phyloP scores from a whole-genome alignment of 2,888 invertebrate species.

The Epinotia ramella region DNA sequence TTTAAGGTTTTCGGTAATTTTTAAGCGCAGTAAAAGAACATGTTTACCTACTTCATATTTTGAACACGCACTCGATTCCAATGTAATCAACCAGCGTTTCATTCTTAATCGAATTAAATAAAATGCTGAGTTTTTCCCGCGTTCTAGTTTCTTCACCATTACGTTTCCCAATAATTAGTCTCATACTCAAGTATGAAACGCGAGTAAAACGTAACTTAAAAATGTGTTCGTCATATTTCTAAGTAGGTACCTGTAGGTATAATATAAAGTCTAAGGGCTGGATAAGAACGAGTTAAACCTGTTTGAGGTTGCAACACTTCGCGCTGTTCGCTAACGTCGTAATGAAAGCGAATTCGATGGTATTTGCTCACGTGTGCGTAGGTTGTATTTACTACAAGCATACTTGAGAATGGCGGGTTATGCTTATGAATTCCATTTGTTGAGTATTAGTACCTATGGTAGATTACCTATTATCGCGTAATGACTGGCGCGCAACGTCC shows the following conservation, averaged over 20 bases:
- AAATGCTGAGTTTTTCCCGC: constrained; percentile 1
- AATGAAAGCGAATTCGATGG: constrained; percentile 46
- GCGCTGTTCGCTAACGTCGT: constrained; percentile 43
- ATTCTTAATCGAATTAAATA: neutral
- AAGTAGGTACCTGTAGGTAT: constrained; percentile 3
- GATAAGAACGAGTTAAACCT: constrained; percentile 56
- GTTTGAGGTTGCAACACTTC: constrained; percentile 53
- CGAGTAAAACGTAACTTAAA: neutral
- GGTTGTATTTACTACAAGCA: constrained; percentile 3
- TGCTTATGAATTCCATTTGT: neutral
- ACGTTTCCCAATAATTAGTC: neutral
- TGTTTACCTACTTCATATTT: neutral
- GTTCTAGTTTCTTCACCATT: constrained; percentile 16
- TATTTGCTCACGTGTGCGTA: constrained; percentile 21
- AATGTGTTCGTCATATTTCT: constrained; percentile 12
- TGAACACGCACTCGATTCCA: neutral
- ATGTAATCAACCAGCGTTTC: neutral
- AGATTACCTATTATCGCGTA: too few species aligned
- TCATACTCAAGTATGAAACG: neutral
- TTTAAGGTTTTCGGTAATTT: constrained; percentile 14
- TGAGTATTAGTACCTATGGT: too few species aligned
- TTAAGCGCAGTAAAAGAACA: neutral
- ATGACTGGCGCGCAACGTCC: too few species aligned
- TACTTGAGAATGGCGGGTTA: neutral
- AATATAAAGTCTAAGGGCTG: constrained; percentile 37